Evolutionary conservation across 1,140 invertebrate species (phyloP).

Genomic region (Zeugodacus cucurbitae): DNA sequence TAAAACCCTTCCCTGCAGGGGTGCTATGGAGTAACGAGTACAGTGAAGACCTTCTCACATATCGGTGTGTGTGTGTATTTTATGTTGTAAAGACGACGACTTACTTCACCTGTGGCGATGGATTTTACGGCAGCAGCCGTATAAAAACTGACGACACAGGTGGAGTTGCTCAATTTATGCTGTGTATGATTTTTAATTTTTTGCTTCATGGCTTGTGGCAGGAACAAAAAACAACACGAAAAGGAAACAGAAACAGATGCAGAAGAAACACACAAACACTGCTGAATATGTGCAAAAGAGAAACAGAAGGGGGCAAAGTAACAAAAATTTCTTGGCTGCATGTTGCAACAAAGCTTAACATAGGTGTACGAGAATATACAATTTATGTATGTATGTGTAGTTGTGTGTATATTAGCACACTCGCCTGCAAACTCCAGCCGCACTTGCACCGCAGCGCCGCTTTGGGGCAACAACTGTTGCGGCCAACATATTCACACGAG

Average conservation of each 20-base stretch:
- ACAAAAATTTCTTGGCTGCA: neutral
- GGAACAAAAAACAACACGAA: neutral
- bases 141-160: neutral
- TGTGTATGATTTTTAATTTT: slow-evolving; percentile 26
- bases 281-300: neutral
- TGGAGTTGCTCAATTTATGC: slow-evolving; percentile 4
- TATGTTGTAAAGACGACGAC: neutral
- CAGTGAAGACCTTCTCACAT: too few species aligned
- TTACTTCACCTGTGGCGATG: neutral
- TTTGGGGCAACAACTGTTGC: neutral
- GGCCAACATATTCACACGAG: neutral
- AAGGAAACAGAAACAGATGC: neutral
- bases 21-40: too few species aligned
- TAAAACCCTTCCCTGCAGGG: too few species aligned
- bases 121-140: neutral
- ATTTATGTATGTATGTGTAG: neutral
- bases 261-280: neutral
- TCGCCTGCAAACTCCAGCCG: neutral
- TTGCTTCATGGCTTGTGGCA: slow-evolving; percentile 16
- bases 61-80: too few species aligned
- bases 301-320: neutral
- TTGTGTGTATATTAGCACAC: neutral
- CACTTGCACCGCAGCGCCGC: neutral
- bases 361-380: too few species aligned
- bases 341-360: neutral